Evolutionary conservation across 2,888 invertebrate genomes (phyloP), one percentile per base, ranked within the genome.

Genomic region (Tanypteryx hageni): DNA sequence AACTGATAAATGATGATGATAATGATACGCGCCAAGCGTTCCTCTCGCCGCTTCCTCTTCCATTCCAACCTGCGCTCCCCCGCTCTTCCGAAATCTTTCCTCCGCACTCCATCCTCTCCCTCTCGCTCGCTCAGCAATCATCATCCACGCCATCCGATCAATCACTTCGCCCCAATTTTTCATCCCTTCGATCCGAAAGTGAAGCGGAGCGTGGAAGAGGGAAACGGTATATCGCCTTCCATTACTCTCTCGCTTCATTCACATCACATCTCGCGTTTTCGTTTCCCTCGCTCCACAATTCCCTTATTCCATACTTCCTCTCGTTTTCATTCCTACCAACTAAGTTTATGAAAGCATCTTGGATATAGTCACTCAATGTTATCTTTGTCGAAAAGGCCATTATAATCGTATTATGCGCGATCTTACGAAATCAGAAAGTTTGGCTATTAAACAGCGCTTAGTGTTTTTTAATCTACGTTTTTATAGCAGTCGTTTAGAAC

Each of bases 81-180:
- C 76, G 10, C 18, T 68, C 68, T 22, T 68, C 27, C 76, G 10
- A 76, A 76, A 27, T 76, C 76, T 44, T 44, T 64, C 64, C 64
- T 64, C 64, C 18, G 18, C 64, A 18, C 64, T 27, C 76, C 76
- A 76, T 76, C 18, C 44, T 44, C 1, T 22, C 68, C 68, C 18
- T 68, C 68, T 13, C 68, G n/a, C 68, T 68, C 68, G 68, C 76
- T 76, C 22, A 27, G 76, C 76, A 27, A 76, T 76, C 76, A 76
- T 76, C 76, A 76, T 76, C 76, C 76, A 76, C 76, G 27, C 9
- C 76, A 27, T 27, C 3, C 76, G 22, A 76, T 76, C 76, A 76
- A 76, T 76, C 76, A 76, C 76, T 76, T 22, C 22, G 22, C 27
- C 76, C 76, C 76, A 76, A 76, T 76, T 76, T 76, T 76, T 76